Evolutionary conservation across 2,113 vertebrate species (phyloP), one percentile per base, ranked within the genome.

Genomic region (Odontophorus gujanensis): DNA sequence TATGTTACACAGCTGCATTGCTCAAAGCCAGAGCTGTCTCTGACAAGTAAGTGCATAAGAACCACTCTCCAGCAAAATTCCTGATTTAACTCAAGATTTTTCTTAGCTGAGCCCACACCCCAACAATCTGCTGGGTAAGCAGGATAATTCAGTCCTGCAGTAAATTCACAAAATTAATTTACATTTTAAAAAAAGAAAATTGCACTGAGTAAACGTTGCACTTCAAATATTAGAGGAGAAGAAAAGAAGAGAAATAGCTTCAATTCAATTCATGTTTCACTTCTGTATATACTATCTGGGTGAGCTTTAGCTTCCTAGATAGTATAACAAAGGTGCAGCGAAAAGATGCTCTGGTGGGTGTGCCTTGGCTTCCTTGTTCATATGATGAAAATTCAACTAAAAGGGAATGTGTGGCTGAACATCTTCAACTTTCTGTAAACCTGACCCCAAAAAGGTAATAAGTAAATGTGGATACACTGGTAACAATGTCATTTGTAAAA

Each of bases 21-120:
- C 99, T 99, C 94, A 99, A 99, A 98, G 99, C 99, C 93, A 98
- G 99, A 98, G 99, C 99, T 89, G 99, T 99, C 66, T 99, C 99
- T n/a, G 99, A 99, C 98, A 99, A 99, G 99, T 99, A 98, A 99
- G 99, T 99, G 95, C 77, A n/a, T 84, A 58, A 87, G 66, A 87
- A 69, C 87, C 68, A 87, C 87, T 92, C 66, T 28, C 89, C 38
- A 87, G 14, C 74, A 93, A 81, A 92, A 75, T 84, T 85, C 68
- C 65, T 84, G 67, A 65, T 96, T 94, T 95, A 93, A 95, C 71
- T 81, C 40, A 25, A 96, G 85, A 87, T 95, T 97, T 96, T 83
- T 95, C 50, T 71, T 89, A 90, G 85, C 72, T 87, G 65, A 94
- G 96, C 96, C 96, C 94, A 92, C 94, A 95, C 93, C 90, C 93